Conservation (phyloP, 2,888 invertebrate genomes). For the Polymixis flavicincta region DNA sequence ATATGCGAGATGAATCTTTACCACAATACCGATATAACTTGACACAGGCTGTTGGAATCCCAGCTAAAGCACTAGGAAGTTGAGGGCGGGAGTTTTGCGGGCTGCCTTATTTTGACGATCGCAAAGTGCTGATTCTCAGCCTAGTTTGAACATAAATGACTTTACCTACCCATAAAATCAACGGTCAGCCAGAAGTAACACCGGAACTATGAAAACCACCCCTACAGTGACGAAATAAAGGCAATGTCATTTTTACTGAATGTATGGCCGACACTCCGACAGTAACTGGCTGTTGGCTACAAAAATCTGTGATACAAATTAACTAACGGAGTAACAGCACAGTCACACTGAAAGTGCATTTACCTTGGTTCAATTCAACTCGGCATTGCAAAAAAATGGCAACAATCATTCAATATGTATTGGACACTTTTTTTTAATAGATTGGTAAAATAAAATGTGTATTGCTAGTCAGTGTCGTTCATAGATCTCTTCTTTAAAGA, state of each 20-base stretch:
- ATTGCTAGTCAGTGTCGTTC: background rate
- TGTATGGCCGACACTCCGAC: background rate
- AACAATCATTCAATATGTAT: constrained; percentile 10
- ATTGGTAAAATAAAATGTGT: constrained; percentile 10
- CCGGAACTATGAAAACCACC: background rate
- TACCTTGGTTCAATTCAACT: constrained; percentile 38
- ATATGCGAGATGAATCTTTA: background rate
- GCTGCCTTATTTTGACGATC: no score
- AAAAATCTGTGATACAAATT: constrained; percentile 27
- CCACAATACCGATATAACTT: background rate
- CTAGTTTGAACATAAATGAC: background rate
- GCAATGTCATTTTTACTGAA: background rate
- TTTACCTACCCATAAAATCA: background rate
- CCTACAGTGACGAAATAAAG: background rate
- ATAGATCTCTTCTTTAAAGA: background rate
- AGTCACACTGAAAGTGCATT: constrained; percentile 34
- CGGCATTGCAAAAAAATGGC: constrained; percentile 21
- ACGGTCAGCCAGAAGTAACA: background rate
- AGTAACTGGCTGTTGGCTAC: constrained; percentile 3
- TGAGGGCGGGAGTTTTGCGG: no score
- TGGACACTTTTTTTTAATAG: constrained; percentile 32
- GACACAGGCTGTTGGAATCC: background rate
- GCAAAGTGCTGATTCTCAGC: no score
- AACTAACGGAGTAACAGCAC: constrained; percentile 16
- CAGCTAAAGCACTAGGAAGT: no score